Conservation (phyloP, 2,113 vertebrate genomes). For the Nothoprocta perdicaria region DNA sequence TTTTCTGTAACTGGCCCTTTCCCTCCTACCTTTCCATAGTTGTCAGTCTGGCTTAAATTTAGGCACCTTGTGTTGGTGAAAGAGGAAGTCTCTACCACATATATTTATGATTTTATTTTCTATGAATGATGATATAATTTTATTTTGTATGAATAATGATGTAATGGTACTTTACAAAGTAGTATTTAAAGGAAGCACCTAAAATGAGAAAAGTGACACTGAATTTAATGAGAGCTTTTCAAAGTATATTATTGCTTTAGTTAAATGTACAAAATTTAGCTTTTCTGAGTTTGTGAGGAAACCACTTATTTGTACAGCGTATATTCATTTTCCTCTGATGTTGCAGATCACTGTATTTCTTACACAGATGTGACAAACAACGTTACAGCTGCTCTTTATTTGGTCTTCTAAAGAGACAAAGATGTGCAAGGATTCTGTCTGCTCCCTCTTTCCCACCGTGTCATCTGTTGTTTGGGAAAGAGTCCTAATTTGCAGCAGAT, state of each 20-base stretch:
- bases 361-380: conserved; percentile 69
- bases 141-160: neutral
- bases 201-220: neutral
- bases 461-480: conserved; percentile 79
- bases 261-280: neutral
- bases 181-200: neutral
- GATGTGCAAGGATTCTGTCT: conserved; percentile 61
- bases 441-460: conserved; percentile 58
- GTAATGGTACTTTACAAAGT: neutral
- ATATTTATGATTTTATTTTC: neutral
- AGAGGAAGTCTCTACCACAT: neutral
- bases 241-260: neutral
- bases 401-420: conserved; percentile 75
- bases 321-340: conserved; percentile 38
- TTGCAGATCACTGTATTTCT: conserved; percentile 27
- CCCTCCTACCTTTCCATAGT: neutral
- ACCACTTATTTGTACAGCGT: neutral
- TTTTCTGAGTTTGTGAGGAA: neutral
- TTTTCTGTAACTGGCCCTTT: neutral
- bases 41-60: neutral
- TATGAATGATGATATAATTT: neutral
- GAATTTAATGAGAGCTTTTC: neutral
- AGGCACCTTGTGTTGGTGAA: neutral
- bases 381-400: conserved; percentile 72
- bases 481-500: conserved; percentile 80